phyloP scores from a whole-genome alignment of 1,140 invertebrate genomes.

The Penaeus indicus region DNA sequence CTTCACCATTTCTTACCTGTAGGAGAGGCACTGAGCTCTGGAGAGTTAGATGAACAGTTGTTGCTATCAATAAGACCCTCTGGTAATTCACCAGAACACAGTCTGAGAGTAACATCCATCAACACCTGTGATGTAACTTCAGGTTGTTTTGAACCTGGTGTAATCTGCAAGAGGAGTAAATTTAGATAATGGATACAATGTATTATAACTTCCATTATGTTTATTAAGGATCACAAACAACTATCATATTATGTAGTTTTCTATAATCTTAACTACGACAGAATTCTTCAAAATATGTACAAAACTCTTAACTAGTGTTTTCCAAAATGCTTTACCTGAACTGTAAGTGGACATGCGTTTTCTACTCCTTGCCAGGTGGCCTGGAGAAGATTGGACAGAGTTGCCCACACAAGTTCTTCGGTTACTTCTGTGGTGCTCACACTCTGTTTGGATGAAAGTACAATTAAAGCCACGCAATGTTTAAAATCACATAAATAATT shows the following conservation, averaged over 20 bases:
- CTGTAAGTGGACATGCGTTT: constrained; percentile 25
- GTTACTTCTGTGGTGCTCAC: constrained; percentile 56
- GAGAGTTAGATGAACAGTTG: constrained; percentile 35
- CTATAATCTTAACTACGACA: background rate
- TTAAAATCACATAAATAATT: background rate
- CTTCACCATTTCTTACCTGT: constrained; percentile 38
- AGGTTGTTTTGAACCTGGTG: constrained; percentile 33
- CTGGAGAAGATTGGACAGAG: constrained; percentile 48
- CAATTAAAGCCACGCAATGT: background rate
- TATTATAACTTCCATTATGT: too few species aligned
- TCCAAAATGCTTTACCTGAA: constrained; percentile 33
- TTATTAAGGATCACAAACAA: background rate
- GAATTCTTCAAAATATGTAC: background rate
- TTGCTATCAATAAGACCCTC: constrained; percentile 36
- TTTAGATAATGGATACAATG: background rate
- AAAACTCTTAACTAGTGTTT: too few species aligned
- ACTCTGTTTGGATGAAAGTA: constrained; percentile 22
- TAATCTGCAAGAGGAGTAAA: constrained; percentile 9
- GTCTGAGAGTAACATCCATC: constrained; percentile 33
- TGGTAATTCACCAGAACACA: constrained; percentile 41
- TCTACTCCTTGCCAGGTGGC: constrained; percentile 43
- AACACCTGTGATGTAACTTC: constrained; percentile 54
- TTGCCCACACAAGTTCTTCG: constrained; percentile 47
- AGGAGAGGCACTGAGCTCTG: constrained; percentile 53
- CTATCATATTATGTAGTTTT: background rate